Conservation (phyloP, 2,888 invertebrate genomes). For the Chrysina gloriosa region DNA sequence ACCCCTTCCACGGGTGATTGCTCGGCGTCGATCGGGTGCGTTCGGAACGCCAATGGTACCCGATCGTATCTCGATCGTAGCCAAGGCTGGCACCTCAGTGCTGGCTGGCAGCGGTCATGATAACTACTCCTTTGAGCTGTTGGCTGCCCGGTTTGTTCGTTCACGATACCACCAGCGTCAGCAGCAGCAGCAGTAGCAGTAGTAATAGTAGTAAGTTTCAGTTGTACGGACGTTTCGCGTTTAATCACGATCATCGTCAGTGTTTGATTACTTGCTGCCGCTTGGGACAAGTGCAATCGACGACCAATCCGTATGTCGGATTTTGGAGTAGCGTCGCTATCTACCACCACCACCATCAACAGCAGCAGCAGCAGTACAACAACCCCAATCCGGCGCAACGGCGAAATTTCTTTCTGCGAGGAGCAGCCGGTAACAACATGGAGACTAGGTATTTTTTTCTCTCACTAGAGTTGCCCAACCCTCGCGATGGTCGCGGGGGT, state of each 20-base stretch:
- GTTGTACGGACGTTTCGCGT: slow-evolving; percentile 59
- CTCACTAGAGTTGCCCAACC: not conserved
- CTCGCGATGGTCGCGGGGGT: not conserved
- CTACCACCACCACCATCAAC: slow-evolving; percentile 50
- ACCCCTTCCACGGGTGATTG: slow-evolving; percentile 6
- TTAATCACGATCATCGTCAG: slow-evolving; percentile 61
- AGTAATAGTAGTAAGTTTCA: slow-evolving; percentile 53
- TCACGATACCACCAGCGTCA: slow-evolving; percentile 42
- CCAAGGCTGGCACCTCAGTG: slow-evolving; percentile 60
- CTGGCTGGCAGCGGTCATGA: slow-evolving; percentile 66
- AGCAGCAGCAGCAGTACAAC: slow-evolving; percentile 6
- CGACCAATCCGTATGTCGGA: slow-evolving; percentile 62
- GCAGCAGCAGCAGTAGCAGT: slow-evolving; percentile 40
- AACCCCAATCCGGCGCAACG: not conserved
- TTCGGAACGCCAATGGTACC: slow-evolving; percentile 49
- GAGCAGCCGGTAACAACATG: slow-evolving; percentile 52
- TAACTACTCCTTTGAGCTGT: slow-evolving; percentile 66
- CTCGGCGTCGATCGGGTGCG: slow-evolving; percentile 22
- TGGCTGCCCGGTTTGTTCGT: slow-evolving; percentile 59
- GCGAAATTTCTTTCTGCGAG: slow-evolving; percentile 6
- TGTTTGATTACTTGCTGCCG: slow-evolving; percentile 59
- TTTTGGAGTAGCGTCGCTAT: slow-evolving; percentile 62
- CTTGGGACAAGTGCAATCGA: slow-evolving; percentile 57
- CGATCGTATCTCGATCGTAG: slow-evolving; percentile 48
- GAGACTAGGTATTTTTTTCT: slow-evolving; percentile 57